Conservation (phyloP, 2,888 invertebrate species). For the Portevinia maculata region DNA sequence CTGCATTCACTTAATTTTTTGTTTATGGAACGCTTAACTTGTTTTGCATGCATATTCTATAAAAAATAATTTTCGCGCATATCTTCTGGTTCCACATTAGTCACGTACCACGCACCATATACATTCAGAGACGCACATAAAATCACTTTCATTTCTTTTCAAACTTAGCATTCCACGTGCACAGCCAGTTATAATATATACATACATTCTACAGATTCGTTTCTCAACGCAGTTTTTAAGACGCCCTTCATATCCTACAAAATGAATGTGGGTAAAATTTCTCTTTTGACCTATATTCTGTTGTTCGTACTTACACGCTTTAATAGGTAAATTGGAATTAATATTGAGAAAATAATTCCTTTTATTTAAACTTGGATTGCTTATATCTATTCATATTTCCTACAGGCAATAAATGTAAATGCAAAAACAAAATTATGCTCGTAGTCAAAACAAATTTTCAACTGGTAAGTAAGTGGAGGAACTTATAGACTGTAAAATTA, state of each 20-base stretch:
- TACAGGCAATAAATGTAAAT: background rate
- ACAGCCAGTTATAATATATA: conserved; percentile 10
- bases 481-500: conserved; percentile 33
- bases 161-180: conserved; percentile 35
- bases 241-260: conserved; percentile 44
- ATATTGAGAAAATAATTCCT: conserved; percentile 3
- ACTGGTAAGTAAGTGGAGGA: conserved; percentile 4
- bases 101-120: background rate
- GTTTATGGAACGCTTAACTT: background rate
- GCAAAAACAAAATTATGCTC: background rate
- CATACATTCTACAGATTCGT: conserved; percentile 16
- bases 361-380: conserved; percentile 11
- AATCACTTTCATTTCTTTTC: conserved; percentile 33
- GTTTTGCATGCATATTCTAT: background rate
- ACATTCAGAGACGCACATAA: background rate
- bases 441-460: background rate
- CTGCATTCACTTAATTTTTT: background rate
- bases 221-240: conserved; percentile 22
- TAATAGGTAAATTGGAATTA: conserved; percentile 5
- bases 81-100: conserved; percentile 12
- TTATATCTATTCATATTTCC: background rate
- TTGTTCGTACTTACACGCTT: conserved; percentile 13
- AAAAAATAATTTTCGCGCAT: background rate
- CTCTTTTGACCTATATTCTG: conserved; percentile 61
- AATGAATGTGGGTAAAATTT: conserved; percentile 48